Base-by-base conservation (phyloP, 2,797 vertebrate genomes). In the Halcyon smyrnensis region DNA sequence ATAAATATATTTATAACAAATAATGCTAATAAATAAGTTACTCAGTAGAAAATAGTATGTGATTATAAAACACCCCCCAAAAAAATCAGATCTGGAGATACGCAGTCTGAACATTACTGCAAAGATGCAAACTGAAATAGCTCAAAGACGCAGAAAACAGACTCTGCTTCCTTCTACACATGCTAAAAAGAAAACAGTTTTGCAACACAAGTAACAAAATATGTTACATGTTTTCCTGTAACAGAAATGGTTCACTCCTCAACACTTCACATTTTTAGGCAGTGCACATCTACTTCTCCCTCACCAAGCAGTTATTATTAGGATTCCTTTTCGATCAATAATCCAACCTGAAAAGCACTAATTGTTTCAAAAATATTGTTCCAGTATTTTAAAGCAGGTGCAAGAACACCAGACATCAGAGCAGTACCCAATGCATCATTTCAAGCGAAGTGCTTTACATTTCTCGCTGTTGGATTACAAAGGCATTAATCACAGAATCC, bases 111-210 rank as follows among this genome's bases (percentile, higher is more conserved):
- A 60, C 28, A 23, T 60, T 36, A 68, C 21, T 74, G 30, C 32
- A 68, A 85, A 73, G 41, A 78, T 37, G 15, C 41, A 69, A 82
- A 84, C 28, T 65, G 46, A 93, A 93, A 87, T 12, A 51, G 21
- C 10, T 74, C 75, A 45, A 43, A 79, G 48, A 76, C 12, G 64
- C 27, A 8, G 1, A 5, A 21, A 69, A 89, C 37, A 62, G 23
- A 69, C 4, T 1, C 48, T 86, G 67, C 48, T 70, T 76, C 30
- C 64, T 74, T 57, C 71, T 53, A 64, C 6, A 63, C 4, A 11
- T 41, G 50, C 50, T 46, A 62, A 5, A 62, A 77, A 67, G 34
- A 78, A 87, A 88, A 39, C 21, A 6, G 9, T 8, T 87, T 56
- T 73, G 67, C n/a, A 69, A 30, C 12, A 87, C 34, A 84, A 93